phyloP scores from a whole-genome alignment of 2,113 vertebrate species.

The Ophthalmolycus amberensis region DNA sequence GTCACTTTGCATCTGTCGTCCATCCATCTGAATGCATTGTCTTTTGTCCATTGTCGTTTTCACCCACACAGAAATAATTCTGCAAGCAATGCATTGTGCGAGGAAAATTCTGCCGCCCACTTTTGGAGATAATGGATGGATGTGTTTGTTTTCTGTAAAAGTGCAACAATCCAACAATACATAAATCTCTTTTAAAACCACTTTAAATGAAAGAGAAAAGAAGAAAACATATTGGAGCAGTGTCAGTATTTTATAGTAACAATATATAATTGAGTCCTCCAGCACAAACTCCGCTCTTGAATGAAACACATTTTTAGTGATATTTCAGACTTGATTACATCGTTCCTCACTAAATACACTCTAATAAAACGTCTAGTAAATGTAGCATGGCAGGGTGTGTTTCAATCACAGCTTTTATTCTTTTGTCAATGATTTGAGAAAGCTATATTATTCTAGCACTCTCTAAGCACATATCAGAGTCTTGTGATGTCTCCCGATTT shows the following conservation, averaged over 20 bases:
- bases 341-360: not conserved
- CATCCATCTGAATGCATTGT: slow-evolving; percentile 33
- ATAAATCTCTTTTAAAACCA: slow-evolving; percentile 19
- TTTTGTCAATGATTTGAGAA: not conserved
- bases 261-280: not conserved
- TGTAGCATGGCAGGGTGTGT: not conserved
- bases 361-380: not conserved
- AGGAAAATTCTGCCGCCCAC: slow-evolving; percentile 12
- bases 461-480: not conserved
- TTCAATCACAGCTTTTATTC: not conserved
- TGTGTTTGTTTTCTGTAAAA: slow-evolving; percentile 31
- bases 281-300: not conserved
- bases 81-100: slow-evolving; percentile 24
- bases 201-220: slow-evolving; percentile 6
- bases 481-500: slow-evolving; percentile 11
- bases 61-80: slow-evolving; percentile 27
- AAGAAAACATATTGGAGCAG: not conserved
- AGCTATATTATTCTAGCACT: not conserved
- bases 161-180: slow-evolving; percentile 1
- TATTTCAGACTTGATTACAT: not conserved
- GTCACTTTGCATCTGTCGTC: slow-evolving; percentile 38
- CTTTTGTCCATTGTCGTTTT: slow-evolving; percentile 10
- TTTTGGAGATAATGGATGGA: slow-evolving; percentile 36
- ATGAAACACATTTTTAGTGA: not conserved
- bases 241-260: not conserved